phyloP scores from a whole-genome alignment of 2,888 invertebrate species.

The Scrobipalpa atriplicella region DNA sequence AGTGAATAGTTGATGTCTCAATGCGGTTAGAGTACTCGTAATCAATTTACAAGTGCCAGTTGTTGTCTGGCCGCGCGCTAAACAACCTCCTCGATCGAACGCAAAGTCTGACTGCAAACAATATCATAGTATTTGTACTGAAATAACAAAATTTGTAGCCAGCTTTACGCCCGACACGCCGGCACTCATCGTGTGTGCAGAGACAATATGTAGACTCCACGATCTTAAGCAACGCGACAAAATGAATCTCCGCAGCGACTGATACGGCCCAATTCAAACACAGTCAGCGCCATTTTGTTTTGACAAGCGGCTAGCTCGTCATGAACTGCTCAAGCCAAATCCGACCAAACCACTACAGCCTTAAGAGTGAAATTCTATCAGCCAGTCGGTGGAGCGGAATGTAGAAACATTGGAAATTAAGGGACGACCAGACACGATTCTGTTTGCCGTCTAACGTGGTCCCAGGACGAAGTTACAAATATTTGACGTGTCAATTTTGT shows the following conservation, averaged over 20 bases:
- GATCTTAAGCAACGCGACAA: constrained; percentile 82
- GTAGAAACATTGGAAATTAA: constrained; percentile 82
- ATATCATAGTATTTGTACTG: constrained; percentile 81
- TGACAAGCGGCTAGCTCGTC: constrained; percentile 76
- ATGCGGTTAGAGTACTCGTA: constrained; percentile 40
- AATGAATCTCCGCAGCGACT: constrained; percentile 82
- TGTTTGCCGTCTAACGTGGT: constrained; percentile 82
- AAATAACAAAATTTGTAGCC: constrained; percentile 82
- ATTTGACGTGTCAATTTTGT: constrained; percentile 84
- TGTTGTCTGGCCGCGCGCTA: constrained; percentile 49
- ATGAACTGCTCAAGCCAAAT: constrained; percentile 46
- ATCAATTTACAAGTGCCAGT: constrained; percentile 75
- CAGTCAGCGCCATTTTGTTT: constrained; percentile 82
- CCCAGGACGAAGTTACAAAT: constrained; percentile 83
- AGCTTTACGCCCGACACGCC: constrained; percentile 79
- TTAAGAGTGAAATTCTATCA: constrained; percentile 55
- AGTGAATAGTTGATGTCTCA: constrained; percentile 22
- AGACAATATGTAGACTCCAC: constrained; percentile 80
- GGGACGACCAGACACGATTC: constrained; percentile 82
- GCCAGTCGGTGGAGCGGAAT: constrained; percentile 39
- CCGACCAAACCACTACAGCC: constrained; percentile 50
- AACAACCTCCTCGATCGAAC: constrained; percentile 79
- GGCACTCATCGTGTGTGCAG: constrained; percentile 77
- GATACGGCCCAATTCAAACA: constrained; percentile 83
- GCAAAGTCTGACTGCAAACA: constrained; percentile 79